Evolutionary conservation across 2,113 vertebrate species (phyloP), one percentile per base, ranked within the genome.

Genomic region (Poeciliopsis turrubarensis): DNA sequence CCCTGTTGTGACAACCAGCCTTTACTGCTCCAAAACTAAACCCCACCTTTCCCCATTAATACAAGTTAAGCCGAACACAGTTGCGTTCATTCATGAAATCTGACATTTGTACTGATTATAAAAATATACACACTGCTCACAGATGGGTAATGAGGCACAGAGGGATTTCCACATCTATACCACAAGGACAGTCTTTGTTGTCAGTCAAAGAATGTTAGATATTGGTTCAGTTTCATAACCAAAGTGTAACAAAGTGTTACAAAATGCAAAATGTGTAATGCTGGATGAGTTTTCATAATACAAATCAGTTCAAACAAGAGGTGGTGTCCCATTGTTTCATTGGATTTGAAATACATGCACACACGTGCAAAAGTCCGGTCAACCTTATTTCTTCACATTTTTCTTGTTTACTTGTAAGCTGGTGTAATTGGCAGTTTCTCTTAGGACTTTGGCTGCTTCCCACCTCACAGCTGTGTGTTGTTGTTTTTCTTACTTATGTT

Each of bases 1-100:
- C 86, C 72, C 90, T 93, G 91, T 85, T 92, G 89, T 92, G 89
- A 84, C 90, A 88, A 93, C 92, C 71, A 31, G 65, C 29, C 60
- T n/a, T 3, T 4, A 57, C 27, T 30, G 60, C 78, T 60, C 76
- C 51, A 73, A 65, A 60, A 47, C 70, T 41, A 76, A 78, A 83
- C 81, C 62, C 84, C 30, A 72, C 27, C 75, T 60, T 62, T 78
- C 64, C 66, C 19, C 62, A 14, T 60, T 70, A 41, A 68, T 29
- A 57, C n/a, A 31, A 65, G 29, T 25, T 29, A 54, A 66, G 44
- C 71, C 75, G 65, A 70, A 31, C 22, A 77, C 29, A 47, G 32
- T 51, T 19, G 30, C 62, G 78, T 75, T 75, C 85, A 84, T 86
- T 86, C 86, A 85, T 62, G 78, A 85, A 57, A 66, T 63, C 57